Evolutionary conservation across 2,797 vertebrate species (phyloP).

Genomic region (Echiichthys vipera): DNA sequence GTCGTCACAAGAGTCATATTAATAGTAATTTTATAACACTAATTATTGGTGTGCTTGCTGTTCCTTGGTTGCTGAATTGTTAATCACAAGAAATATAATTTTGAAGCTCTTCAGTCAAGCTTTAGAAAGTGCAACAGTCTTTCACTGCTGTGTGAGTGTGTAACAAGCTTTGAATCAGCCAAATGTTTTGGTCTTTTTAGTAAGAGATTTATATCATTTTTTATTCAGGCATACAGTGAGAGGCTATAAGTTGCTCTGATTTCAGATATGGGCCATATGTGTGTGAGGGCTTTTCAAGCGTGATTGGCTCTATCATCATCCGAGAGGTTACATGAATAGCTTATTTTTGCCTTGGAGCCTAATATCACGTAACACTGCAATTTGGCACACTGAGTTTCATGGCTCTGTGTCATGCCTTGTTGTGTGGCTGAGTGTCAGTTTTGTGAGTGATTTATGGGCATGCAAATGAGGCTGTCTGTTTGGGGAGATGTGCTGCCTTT

Average conservation of each 20-base stretch:
- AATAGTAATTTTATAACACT: slow-evolving; percentile 55
- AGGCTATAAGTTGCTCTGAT: slow-evolving; percentile 38
- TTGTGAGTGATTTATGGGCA: slow-evolving; percentile 81
- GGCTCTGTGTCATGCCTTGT: slow-evolving; percentile 46
- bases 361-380: slow-evolving; percentile 47
- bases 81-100: slow-evolving; percentile 64
- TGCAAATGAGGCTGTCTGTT: slow-evolving; percentile 81
- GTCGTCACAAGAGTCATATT: slow-evolving; percentile 56
- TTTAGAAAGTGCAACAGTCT: slow-evolving; percentile 38
- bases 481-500: slow-evolving; percentile 69
- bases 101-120: slow-evolving; percentile 48
- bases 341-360: slow-evolving; percentile 37
- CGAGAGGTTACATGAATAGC: slow-evolving; percentile 44
- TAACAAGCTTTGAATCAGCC: slow-evolving; percentile 40
- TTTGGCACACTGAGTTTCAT: slow-evolving; percentile 42
- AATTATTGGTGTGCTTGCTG: slow-evolving; percentile 54
- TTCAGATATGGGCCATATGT: slow-evolving; percentile 42
- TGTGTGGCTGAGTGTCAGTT: slow-evolving; percentile 68
- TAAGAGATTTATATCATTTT: slow-evolving; percentile 1
- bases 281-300: slow-evolving; percentile 35
- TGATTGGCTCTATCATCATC: slow-evolving; percentile 43
- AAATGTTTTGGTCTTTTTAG: slow-evolving; percentile 41
- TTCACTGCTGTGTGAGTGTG: slow-evolving; percentile 36
- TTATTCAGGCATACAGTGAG: slow-evolving; percentile 19
- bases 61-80: slow-evolving; percentile 61